Percentiles rank a stretch among this genome's conserved stretches.
Evolutionary conservation across 1,140 invertebrate genomes (phyloP).

Genomic region (Drosophila carrolli): DNA sequence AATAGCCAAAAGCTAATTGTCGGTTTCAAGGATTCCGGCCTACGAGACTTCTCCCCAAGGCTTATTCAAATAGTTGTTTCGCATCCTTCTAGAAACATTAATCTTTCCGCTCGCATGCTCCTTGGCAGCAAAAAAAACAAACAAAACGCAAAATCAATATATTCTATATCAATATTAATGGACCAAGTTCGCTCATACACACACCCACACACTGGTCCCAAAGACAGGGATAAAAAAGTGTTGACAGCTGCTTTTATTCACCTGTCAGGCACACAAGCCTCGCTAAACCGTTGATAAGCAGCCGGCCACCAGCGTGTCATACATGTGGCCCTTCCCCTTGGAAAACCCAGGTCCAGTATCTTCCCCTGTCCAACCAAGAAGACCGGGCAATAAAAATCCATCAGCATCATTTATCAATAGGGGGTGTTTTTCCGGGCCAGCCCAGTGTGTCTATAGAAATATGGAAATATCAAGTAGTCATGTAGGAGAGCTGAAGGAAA

Average conservation of each 20-base stretch:
- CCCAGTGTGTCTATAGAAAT: constrained; percentile 42
- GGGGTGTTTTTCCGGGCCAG: constrained; percentile 15
- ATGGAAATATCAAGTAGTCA: constrained; percentile 73
- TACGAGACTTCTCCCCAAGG: constrained; percentile 8
- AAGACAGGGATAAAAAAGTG: constrained; percentile 57
- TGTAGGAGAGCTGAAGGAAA: constrained; percentile 49
- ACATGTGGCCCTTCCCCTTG: constrained; percentile 36
- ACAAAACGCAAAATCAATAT: constrained; percentile 64
- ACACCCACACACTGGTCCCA: not conserved
- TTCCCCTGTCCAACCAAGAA: constrained; percentile 28
- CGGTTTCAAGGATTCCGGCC: constrained; percentile 7
- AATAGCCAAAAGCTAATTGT: constrained; percentile 41
- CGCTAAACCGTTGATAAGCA: constrained; percentile 80
- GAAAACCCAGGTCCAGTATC: constrained; percentile 4
- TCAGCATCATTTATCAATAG: constrained; percentile 80
- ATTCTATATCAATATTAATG: constrained; percentile 67
- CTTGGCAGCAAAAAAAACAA: constrained; percentile 34
- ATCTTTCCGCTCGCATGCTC: constrained; percentile 34
- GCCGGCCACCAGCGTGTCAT: constrained; percentile 57
- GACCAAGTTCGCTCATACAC: constrained; percentile 30
- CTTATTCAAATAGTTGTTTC: constrained; percentile 26
- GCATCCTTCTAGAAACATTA: constrained; percentile 26
- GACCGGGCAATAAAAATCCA: constrained; percentile 74
- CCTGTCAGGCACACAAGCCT: constrained; percentile 76
- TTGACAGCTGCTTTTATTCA: constrained; percentile 82